Percentiles rank a stretch among this genome's conserved stretches.
phyloP scores from a whole-genome alignment of 2,888 invertebrate species.

The Emmelina monodactyla region DNA sequence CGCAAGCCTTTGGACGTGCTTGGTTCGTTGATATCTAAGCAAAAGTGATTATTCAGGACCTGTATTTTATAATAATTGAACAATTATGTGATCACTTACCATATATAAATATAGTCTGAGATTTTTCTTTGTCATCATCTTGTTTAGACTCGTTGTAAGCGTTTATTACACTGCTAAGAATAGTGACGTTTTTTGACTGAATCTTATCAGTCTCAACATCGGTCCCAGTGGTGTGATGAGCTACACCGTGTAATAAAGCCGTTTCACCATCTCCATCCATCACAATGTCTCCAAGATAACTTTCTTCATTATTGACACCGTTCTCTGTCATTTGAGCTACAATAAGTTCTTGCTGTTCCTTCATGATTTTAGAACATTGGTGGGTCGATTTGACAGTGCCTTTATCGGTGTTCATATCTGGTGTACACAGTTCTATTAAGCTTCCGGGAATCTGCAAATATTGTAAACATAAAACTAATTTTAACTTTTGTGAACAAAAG shows the following conservation, averaged over 20 bases:
- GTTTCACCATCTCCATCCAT: background rate
- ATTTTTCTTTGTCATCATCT: slow-evolving; percentile 20
- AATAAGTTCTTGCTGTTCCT: background rate
- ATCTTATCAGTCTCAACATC: background rate
- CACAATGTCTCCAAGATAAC: background rate
- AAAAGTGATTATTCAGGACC: background rate
- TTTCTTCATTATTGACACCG: background rate
- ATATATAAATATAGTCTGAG: slow-evolving; percentile 41
- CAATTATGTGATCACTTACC: slow-evolving; percentile 24
- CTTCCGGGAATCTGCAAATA: slow-evolving; percentile 42
- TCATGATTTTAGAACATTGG: background rate
- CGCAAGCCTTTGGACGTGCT: slow-evolving; percentile 57
- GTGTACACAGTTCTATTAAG: slow-evolving; percentile 31
- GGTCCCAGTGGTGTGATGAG: background rate
- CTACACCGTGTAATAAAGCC: no score
- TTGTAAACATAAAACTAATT: no score
- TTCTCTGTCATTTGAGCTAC: background rate
- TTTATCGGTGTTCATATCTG: slow-evolving; percentile 25
- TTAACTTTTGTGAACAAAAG: no score
- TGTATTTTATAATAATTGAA: slow-evolving; percentile 1
- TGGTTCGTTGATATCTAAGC: slow-evolving; percentile 52
- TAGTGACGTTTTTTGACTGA: no score
- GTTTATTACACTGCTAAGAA: background rate
- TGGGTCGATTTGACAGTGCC: slow-evolving; percentile 14
- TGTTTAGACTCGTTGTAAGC: background rate